Conservation (phyloP, 2,888 invertebrate genomes). For the Drosophila cracens region DNA sequence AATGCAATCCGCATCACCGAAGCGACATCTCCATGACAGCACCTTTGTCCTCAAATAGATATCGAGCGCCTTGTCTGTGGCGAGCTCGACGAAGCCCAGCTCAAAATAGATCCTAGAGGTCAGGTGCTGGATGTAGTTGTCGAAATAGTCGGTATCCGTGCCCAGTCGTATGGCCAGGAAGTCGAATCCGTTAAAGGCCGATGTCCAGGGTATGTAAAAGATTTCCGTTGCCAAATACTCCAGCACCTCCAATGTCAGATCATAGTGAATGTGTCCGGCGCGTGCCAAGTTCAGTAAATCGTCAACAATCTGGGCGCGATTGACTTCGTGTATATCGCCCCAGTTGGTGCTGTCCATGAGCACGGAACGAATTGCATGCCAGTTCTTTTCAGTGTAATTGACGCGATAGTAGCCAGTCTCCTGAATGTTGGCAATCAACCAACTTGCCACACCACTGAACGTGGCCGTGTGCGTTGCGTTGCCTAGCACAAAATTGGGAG, state of each 20-base stretch:
- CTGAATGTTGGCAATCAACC: constrained; percentile 83
- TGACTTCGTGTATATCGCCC: constrained; percentile 87
- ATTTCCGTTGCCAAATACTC: constrained; percentile 89
- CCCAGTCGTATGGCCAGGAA: constrained; percentile 83
- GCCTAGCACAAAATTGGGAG: constrained; percentile 69
- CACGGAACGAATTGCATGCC: constrained; percentile 85
- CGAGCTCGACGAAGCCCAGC: constrained; percentile 85
- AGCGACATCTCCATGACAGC: constrained; percentile 88
- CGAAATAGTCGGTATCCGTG: constrained; percentile 68
- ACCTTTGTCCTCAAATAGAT: constrained; percentile 87
- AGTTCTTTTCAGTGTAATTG: constrained; percentile 89
- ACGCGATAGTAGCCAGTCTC: constrained; percentile 87
- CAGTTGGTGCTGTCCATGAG: constrained; percentile 48
- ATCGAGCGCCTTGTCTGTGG: constrained; percentile 86
- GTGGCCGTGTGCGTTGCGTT: not conserved
- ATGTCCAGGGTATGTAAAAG: constrained; percentile 92
- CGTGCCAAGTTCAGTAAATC: constrained; percentile 91
- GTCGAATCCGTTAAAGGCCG: constrained; percentile 86
- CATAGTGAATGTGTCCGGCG: constrained; percentile 87
- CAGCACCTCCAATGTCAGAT: constrained; percentile 88
- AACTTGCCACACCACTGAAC: constrained; percentile 36
- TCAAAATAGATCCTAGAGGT: constrained; percentile 85
- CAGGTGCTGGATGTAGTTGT: constrained; percentile 85
- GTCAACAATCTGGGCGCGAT: constrained; percentile 92
- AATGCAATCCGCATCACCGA: constrained; percentile 87